A percentile compares a stretch with the other conserved stretches of the same genome.
These are phyloP conservation scores for Scortum barcoo DNA, from an alignment of 2,113 vertebrate species.

Conservation along the genomic window DNA sequence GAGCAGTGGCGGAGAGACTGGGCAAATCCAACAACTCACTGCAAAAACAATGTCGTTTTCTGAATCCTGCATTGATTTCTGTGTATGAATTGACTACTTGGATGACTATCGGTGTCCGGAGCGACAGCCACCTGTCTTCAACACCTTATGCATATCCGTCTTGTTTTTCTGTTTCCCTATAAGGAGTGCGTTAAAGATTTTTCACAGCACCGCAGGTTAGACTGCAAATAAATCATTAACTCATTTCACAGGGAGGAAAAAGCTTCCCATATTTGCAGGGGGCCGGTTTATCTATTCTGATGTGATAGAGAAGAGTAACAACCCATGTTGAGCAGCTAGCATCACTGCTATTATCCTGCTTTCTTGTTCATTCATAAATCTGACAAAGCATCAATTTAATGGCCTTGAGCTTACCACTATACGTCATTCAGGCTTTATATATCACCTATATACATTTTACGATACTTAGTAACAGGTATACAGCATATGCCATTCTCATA, in stretches of 20 bases:
- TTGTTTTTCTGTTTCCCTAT: constrained; percentile 39
- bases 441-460: constrained; percentile 20
- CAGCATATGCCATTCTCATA: constrained; percentile 51
- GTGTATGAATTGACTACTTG: constrained; percentile 7
- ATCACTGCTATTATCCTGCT: constrained; percentile 24
- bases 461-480: constrained; percentile 34
- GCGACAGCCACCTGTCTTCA: not conserved
- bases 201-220: constrained; percentile 30
- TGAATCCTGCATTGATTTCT: constrained; percentile 32
- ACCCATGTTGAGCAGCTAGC: constrained; percentile 38
- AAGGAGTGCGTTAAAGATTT: constrained; percentile 65
- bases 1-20: not conserved
- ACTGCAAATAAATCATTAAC: constrained; percentile 75
- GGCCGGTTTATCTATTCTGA: constrained; percentile 56
- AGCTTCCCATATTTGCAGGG: constrained; percentile 51
- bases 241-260: constrained; percentile 52
- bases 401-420: constrained; percentile 21
- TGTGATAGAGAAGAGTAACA: constrained; percentile 56
- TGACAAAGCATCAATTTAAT: constrained; percentile 37
- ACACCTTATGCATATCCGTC: constrained; percentile 1
- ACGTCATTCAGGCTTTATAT: constrained; percentile 28
- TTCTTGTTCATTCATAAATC: constrained; percentile 55
- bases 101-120: constrained; percentile 9
- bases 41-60: constrained; percentile 18
- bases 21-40: constrained; percentile 18